Percentiles rank a stretch among this genome's conserved stretches.
Conservation (phyloP, 2,113 vertebrate genomes). For the Amazona vittata region DNA sequence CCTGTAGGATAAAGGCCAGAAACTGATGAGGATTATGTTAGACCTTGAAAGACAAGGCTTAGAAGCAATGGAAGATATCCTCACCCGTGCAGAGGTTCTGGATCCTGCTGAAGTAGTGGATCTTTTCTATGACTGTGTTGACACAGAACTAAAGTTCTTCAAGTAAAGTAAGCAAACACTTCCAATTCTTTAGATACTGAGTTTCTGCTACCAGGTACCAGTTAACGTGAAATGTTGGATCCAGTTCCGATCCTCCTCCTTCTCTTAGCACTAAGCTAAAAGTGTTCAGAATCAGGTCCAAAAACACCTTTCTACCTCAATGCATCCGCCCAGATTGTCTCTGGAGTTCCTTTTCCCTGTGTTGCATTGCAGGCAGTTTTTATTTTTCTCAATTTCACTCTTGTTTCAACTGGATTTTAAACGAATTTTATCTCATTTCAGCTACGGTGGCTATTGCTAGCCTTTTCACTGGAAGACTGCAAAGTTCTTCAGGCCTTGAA, state of each 20-base stretch:
- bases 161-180: constrained; percentile 76
- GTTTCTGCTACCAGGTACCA: constrained; percentile 13
- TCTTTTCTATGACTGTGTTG: constrained; percentile 87
- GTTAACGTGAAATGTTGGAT: background rate
- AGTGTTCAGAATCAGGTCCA: background rate
- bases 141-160: constrained; percentile 86
- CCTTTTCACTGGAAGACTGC: constrained; percentile 55
- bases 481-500: constrained; percentile 31
- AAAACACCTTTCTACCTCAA: background rate
- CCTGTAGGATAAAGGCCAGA: constrained; percentile 76
- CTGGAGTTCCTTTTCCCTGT: background rate
- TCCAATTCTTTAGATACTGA: constrained; percentile 14
- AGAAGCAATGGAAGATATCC: constrained; percentile 83
- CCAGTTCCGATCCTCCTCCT: background rate
- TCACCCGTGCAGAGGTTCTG: constrained; percentile 69
- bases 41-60: constrained; percentile 82
- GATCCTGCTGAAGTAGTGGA: constrained; percentile 81
- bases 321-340: background rate
- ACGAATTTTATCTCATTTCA: constrained; percentile 66
- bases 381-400: background rate
- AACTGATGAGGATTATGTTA: constrained; percentile 78
- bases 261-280: background rate
- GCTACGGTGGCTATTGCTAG: constrained; percentile 58
- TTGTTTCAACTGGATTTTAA: constrained; percentile 49
- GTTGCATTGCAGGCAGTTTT: background rate